Evolutionary conservation across 2,888 invertebrate genomes (phyloP).

Genomic region (Willowsia nigromaculata): DNA sequence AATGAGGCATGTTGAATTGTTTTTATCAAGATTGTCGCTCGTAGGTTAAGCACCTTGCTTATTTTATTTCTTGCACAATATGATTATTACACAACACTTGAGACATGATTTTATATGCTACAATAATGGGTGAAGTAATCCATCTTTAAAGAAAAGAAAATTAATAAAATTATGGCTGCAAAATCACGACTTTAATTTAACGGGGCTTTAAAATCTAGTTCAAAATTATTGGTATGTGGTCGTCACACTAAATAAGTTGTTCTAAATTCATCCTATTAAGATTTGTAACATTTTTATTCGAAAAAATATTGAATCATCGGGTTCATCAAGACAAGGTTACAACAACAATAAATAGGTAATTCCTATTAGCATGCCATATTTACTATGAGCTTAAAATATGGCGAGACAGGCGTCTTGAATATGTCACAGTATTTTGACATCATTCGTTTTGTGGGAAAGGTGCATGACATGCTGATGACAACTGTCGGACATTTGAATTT

Average conservation of each 20-base stretch:
- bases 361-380: too few relatives aligned
- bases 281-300: not conserved
- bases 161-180: not conserved
- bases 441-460: not conserved
- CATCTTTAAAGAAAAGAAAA: not conserved
- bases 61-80: not conserved
- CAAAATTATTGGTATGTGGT: not conserved
- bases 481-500: slow-evolving; percentile 13
- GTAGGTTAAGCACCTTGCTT: not conserved
- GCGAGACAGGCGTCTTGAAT: not conserved
- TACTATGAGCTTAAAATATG: not conserved
- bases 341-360: too few relatives aligned
- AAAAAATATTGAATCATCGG: not conserved
- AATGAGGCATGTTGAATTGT: not conserved
- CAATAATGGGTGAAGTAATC: not conserved
- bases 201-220: not conserved
- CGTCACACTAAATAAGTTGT: not conserved
- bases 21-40: not conserved
- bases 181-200: not conserved
- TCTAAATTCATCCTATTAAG: not conserved
- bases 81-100: not conserved
- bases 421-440: too few relatives aligned
- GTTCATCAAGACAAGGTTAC: not conserved
- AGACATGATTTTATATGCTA: not conserved
- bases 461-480: slow-evolving; percentile 3